Percentiles rank a stretch among this genome's conserved stretches.
These are phyloP conservation scores for Orthosia gracilis DNA, from an alignment of 2,888 invertebrate genomes.

Conservation along the genomic window DNA sequence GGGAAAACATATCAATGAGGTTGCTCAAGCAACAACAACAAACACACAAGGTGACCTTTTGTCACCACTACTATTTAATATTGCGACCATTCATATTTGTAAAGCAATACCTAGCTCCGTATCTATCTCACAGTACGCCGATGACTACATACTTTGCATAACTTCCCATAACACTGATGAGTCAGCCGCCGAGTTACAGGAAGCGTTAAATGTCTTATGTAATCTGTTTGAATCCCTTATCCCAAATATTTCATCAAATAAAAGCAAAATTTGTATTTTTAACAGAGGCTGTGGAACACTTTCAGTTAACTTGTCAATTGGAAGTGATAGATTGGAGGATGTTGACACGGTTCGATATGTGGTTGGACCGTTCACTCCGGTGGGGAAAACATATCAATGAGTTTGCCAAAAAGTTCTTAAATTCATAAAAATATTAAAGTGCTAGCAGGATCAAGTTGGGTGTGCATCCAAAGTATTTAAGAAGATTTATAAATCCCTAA, in stretches of 20 bases:
- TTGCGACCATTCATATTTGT: neutral
- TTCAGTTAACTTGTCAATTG: conserved; percentile 1
- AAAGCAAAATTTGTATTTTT: conserved; percentile 12
- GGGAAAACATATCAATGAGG: too few species aligned
- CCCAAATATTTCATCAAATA: neutral
- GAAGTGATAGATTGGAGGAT: too few species aligned
- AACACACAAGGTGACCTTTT: too few species aligned
- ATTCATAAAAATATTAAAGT: conserved; percentile 6
- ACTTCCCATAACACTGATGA: too few species aligned
- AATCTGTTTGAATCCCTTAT: neutral
- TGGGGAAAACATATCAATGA: conserved; percentile 4
- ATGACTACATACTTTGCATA: too few species aligned
- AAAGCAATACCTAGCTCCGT: neutral
- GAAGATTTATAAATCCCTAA: neutral
- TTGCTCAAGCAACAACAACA: too few species aligned
- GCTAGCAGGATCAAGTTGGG: neutral
- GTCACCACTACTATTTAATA: too few species aligned
- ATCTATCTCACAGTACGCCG: neutral
- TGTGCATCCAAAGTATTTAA: too few species aligned
- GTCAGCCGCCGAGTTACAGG: neutral
- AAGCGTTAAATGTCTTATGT: too few species aligned
- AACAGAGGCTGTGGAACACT: neutral
- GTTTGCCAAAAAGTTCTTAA: neutral
- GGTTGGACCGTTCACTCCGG: neutral
- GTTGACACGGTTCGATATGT: conserved; percentile 4